A percentile compares a stretch with the other conserved stretches of the same genome.
phyloP scores from a whole-genome alignment of 1,140 invertebrate species.

The Archegozetes longisetosus region DNA sequence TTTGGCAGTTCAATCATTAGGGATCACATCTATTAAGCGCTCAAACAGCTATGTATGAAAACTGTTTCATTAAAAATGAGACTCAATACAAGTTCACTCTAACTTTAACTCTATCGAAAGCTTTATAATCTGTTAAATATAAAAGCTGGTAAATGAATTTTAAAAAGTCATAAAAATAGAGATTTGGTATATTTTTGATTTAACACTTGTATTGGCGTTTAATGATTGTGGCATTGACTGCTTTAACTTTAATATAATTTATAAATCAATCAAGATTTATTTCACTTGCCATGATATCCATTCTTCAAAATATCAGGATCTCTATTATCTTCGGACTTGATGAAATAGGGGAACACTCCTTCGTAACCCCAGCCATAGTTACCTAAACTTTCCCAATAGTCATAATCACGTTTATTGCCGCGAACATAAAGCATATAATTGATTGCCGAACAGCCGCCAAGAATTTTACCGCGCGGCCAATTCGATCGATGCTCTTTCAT shows the following conservation, averaged over 20 bases:
- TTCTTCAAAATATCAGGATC: constrained; percentile 64
- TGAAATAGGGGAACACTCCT: constrained; percentile 51
- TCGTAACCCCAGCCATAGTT: constrained; percentile 77
- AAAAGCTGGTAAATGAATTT: no score
- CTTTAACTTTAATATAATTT: no score
- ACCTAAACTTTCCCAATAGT: constrained; percentile 70
- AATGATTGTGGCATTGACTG: no score
- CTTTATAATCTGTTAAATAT: no score
- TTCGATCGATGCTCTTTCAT: constrained; percentile 22
- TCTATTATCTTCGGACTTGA: constrained; percentile 62
- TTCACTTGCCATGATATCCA: constrained; percentile 20
- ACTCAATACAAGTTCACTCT: no score
- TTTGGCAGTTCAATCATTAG: neutral
- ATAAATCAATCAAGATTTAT: no score
- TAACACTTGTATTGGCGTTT: no score
- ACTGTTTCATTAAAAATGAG: no score
- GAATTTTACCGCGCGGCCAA: constrained; percentile 24
- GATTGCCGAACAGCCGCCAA: constrained; percentile 66
- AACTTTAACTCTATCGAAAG: no score
- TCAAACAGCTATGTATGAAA: neutral
- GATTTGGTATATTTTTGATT: no score
- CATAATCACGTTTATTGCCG: constrained; percentile 79
- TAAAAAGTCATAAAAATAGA: no score
- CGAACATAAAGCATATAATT: constrained; percentile 92
- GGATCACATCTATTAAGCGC: neutral